Percentiles rank a stretch among this genome's conserved stretches.
Evolutionary conservation across 2,888 invertebrate genomes (phyloP).

Genomic region (Spisula subtruncata): DNA sequence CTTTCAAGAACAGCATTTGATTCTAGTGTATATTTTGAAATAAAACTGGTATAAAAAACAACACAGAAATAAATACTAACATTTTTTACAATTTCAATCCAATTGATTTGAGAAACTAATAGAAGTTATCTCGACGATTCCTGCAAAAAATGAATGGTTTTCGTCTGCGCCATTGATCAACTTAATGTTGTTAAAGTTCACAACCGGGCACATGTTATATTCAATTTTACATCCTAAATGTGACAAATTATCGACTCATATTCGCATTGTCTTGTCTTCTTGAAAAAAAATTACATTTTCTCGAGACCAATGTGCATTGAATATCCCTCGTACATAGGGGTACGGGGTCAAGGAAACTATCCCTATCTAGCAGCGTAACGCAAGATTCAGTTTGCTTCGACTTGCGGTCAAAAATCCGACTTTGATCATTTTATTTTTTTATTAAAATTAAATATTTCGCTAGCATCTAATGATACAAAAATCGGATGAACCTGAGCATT

Average conservation of each 20-base stretch:
- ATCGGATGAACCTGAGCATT: no score
- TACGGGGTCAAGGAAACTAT: background rate
- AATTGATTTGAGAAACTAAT: slow-evolving; percentile 18
- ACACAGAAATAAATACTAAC: background rate
- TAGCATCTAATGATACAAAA: no score
- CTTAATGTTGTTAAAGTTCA: background rate
- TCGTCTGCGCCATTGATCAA: slow-evolving; percentile 33
- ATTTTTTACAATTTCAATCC: background rate
- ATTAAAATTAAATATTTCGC: no score
- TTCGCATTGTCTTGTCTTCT: slow-evolving; percentile 15
- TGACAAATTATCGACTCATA: slow-evolving; percentile 49
- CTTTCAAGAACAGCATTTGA: no score
- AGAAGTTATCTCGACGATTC: background rate
- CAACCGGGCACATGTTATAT: slow-evolving; percentile 39
- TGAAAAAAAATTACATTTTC: slow-evolving; percentile 27
- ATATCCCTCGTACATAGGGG: no score
- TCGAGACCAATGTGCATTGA: background rate
- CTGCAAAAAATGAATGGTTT: background rate
- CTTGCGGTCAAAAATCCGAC: no score
- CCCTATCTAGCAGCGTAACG: no score
- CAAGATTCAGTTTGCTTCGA: no score
- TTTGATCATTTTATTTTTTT: no score
- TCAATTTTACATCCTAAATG: slow-evolving; percentile 49
- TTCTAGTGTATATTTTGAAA: background rate
- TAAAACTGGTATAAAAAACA: background rate